Conservation (phyloP, 2,797 vertebrate genomes). For the Dendrocincla fuliginosa region DNA sequence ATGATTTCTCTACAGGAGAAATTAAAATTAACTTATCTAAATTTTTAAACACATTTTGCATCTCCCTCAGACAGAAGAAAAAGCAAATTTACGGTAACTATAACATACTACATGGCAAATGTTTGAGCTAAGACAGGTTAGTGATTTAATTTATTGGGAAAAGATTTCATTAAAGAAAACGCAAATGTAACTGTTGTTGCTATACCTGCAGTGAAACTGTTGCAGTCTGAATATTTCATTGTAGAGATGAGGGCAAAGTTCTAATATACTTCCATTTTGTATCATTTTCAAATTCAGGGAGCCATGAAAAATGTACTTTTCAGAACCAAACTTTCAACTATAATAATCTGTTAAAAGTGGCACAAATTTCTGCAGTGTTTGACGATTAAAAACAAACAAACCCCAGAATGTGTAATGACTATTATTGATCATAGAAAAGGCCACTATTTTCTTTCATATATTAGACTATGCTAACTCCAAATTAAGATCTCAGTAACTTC, state of each 20-base stretch:
- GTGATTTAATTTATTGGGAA: background rate
- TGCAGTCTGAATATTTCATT: background rate
- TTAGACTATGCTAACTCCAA: background rate
- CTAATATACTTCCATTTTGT: background rate
- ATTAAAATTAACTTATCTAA: background rate
- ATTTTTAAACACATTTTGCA: background rate
- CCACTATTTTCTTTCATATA: background rate
- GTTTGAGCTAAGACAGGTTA: background rate
- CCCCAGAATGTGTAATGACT: background rate
- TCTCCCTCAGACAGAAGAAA: background rate
- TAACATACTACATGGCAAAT: background rate
- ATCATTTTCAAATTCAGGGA: background rate
- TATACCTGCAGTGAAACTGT: background rate
- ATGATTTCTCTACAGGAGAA: background rate
- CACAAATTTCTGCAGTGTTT: background rate
- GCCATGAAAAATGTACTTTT: background rate
- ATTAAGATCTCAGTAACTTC: background rate
- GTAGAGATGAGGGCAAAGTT: background rate
- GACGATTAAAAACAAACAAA: background rate
- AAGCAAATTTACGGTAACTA: conserved; percentile 1
- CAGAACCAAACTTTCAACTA: background rate
- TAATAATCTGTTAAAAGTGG: background rate
- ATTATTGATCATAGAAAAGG: background rate
- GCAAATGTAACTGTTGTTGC: background rate
- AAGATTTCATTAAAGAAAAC: background rate